Evolutionary conservation across 64 coral and sea anemone genomes (phyloP).

Genomic region (Montipora efflorescens): DNA sequence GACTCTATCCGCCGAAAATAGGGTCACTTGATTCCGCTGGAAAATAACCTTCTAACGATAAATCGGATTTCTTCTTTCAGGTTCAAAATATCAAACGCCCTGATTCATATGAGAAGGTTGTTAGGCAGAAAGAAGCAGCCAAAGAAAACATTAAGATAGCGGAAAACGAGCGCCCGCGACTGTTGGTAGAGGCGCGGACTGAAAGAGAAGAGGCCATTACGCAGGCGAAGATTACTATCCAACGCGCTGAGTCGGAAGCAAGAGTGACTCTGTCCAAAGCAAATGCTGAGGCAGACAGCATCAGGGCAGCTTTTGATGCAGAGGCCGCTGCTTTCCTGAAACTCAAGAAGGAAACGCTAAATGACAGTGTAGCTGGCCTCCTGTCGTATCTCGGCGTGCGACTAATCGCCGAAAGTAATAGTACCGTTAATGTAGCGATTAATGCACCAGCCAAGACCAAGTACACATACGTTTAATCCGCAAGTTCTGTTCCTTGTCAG

Average conservation of each 20-base stretch:
- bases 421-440: slow-evolving; percentile 67
- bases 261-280: slow-evolving; percentile 72
- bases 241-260: slow-evolving; percentile 67
- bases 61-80: not conserved
- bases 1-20: too few relatives aligned
- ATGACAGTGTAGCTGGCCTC: slow-evolving; percentile 68
- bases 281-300: slow-evolving; percentile 62
- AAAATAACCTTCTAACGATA: too few relatives aligned
- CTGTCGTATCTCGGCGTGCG: slow-evolving; percentile 83
- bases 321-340: slow-evolving; percentile 74
- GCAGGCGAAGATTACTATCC: slow-evolving; percentile 65
- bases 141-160: slow-evolving; percentile 90
- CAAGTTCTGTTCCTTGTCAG: too few relatives aligned
- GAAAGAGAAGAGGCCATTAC: slow-evolving; percentile 74
- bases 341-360: slow-evolving; percentile 58
- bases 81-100: slow-evolving; percentile 73
- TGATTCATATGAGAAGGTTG: slow-evolving; percentile 64
- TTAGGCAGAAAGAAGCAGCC: slow-evolving; percentile 69
- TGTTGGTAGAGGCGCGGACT: slow-evolving; percentile 57
- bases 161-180: slow-evolving; percentile 74
- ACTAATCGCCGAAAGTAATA: slow-evolving; percentile 74
- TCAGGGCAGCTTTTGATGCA: slow-evolving; percentile 73
- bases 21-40: not conserved
- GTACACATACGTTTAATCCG: too few relatives aligned
- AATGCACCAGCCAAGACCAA: slow-evolving; percentile 83